Evolutionary conservation across 2,888 invertebrate species (phyloP).

Genomic region (Marasmarcha lunaedactyla): DNA sequence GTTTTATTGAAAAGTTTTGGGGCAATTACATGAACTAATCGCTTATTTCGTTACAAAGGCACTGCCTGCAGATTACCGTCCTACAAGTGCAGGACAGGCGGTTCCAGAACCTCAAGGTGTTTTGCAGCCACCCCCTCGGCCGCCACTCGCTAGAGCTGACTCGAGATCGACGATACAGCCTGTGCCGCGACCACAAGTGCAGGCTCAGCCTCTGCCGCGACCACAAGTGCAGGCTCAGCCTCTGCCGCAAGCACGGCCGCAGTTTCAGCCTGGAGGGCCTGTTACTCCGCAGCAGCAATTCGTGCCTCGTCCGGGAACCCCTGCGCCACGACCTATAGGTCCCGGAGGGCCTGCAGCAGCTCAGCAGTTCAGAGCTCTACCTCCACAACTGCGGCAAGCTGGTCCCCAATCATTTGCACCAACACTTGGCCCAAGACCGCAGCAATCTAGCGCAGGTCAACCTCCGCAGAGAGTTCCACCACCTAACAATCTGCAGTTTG

Average conservation of each 20-base stretch:
- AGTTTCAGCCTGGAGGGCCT: constrained; percentile 57
- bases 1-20: constrained; percentile 1
- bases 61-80: constrained; percentile 36
- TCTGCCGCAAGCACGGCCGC: constrained; percentile 34
- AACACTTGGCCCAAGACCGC: constrained; percentile 39
- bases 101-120: constrained; percentile 29
- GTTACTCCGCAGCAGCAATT: constrained; percentile 42
- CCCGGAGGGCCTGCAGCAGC: constrained; percentile 33
- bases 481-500: constrained; percentile 59
- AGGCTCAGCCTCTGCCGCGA: constrained; percentile 35
- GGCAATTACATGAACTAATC: constrained; percentile 20
- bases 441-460: constrained; percentile 34
- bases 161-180: constrained; percentile 39
- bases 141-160: constrained; percentile 46
- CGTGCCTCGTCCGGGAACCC: constrained; percentile 38
- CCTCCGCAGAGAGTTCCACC: constrained; percentile 50
- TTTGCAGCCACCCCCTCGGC: constrained; percentile 36
- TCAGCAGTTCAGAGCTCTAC: constrained; percentile 36
- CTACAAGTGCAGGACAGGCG: constrained; percentile 31
- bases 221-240: constrained; percentile 26
- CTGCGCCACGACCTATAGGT: constrained; percentile 33
- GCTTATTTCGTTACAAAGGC: constrained; percentile 29
- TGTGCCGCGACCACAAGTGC: constrained; percentile 26
- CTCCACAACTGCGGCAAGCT: constrained; percentile 37
- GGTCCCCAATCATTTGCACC: constrained; percentile 47